Base-by-base conservation (phyloP, 2,888 invertebrate species). In the Platycheirus albimanus region DNA sequence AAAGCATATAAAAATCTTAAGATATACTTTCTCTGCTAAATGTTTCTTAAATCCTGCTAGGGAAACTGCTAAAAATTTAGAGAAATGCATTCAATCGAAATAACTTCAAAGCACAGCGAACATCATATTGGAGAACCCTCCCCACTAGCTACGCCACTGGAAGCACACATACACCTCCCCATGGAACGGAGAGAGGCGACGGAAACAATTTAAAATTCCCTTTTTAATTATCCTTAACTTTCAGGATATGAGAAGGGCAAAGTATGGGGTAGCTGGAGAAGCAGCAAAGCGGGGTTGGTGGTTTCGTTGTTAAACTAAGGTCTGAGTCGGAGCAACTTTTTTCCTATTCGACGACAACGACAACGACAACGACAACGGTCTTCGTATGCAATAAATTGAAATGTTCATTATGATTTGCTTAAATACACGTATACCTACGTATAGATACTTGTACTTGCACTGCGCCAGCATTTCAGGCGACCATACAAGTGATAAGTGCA, bases 221-320 rank as follows among this genome's bases (percentile, higher is more conserved):
- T 77, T 81, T 81, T 77, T 81, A 81, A 81, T 81, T 81, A 77
- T 81, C 58, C 71, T 67, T 49, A 77, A 77, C 45, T 77, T 71
- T 36, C 52, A 52, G 71, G 45, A 30, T 30, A 47, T 30, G 38
- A 41, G 24, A 15, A 30, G 43, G 43, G n/a, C 24, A 30, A n/a
- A n/a, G n/a, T n/a, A n/a, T n/a, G n/a, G n/a, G n/a, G n/a, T n/a
- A n/a, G n/a, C n/a, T n/a, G n/a, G n/a, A n/a, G n/a, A n/a, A n/a
- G n/a, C n/a, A n/a, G n/a, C n/a, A n/a, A n/a, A n/a, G n/a, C 11
- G 54, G 54, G 4, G 1, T 1, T 4, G 38, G 2, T 3, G n/a
- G n/a, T n/a, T n/a, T n/a, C n/a, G n/a, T n/a, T n/a, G n/a, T n/a
- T n/a, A n/a, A n/a, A n/a, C 19, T 20, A 19, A 56, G 54, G 54